Conservation (phyloP, 2,888 invertebrate genomes). For the Yponomeuta sedellus region DNA sequence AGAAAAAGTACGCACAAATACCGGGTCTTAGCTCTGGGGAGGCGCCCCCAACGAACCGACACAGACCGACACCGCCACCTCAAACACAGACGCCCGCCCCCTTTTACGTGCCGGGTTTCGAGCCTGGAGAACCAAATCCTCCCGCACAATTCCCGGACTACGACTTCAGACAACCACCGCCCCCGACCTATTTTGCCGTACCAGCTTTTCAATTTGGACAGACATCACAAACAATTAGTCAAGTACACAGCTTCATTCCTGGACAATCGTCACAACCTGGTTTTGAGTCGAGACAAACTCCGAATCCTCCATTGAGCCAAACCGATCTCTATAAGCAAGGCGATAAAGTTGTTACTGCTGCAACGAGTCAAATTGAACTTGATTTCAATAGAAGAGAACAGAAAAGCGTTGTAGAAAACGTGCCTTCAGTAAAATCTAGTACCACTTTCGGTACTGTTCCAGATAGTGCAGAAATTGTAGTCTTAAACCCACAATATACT, state of each 20-base stretch:
- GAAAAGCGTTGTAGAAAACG: background rate
- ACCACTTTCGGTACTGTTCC: background rate
- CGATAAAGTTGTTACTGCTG: background rate
- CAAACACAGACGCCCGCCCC: background rate
- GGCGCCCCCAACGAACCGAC: background rate
- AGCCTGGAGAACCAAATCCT: background rate
- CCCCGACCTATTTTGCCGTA: background rate
- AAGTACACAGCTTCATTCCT: background rate
- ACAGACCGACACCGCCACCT: background rate
- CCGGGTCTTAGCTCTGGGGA: conserved; percentile 77
- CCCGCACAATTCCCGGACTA: background rate
- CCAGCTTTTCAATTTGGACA: background rate
- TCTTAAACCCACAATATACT: background rate
- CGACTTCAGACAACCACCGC: background rate
- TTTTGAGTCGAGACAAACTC: background rate
- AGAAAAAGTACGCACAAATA: conserved; percentile 86
- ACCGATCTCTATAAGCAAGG: background rate
- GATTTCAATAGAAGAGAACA: background rate
- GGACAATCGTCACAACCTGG: background rate
- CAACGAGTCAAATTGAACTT: background rate
- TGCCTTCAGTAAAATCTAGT: background rate
- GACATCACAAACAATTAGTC: background rate
- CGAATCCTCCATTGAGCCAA: background rate
- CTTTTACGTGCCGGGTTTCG: background rate
- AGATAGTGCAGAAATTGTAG: background rate